A percentile compares a stretch with the other conserved stretches of the same genome.
These are phyloP conservation scores for Smithornis capensis DNA, from an alignment of 2,113 vertebrate genomes.

Conservation along the genomic window DNA sequence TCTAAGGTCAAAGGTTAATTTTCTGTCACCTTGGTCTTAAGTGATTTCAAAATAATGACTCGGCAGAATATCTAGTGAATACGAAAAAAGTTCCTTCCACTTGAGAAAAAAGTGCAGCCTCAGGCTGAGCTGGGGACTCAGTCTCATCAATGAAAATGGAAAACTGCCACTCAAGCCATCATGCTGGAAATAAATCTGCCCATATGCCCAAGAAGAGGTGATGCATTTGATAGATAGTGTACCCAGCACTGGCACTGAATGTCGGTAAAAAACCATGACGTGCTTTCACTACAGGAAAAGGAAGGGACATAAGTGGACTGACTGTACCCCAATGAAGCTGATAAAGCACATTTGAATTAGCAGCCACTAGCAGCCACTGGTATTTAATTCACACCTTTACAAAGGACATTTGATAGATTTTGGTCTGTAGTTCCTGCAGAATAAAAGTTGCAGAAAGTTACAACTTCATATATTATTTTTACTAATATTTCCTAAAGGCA, in stretches of 20 bases:
- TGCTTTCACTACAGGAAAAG: not conserved
- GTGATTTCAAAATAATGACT: not conserved
- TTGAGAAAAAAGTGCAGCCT: not conserved
- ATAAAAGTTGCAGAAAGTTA: not conserved
- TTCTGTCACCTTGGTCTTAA: not conserved
- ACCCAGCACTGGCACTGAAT: not conserved
- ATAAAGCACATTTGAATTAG: not conserved
- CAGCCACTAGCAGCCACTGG: not conserved
- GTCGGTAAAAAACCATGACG: not conserved
- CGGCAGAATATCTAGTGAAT: not conserved
- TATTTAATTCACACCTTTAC: not conserved
- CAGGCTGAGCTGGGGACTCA: not conserved
- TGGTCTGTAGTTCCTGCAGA: not conserved
- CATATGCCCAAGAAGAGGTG: not conserved
- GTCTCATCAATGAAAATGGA: not conserved
- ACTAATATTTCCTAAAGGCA: not conserved
- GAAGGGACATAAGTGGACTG: not conserved
- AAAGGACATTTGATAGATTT: not conserved
- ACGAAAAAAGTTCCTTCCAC: not conserved
- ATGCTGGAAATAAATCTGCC: not conserved
- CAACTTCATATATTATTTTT: not conserved
- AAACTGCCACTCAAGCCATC: not conserved
- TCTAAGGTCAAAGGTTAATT: not conserved
- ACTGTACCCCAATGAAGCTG: not conserved
- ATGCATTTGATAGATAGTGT: not conserved